Base-by-base conservation (phyloP, 2,113 vertebrate genomes). In the Dicentrarchus labrax region DNA sequence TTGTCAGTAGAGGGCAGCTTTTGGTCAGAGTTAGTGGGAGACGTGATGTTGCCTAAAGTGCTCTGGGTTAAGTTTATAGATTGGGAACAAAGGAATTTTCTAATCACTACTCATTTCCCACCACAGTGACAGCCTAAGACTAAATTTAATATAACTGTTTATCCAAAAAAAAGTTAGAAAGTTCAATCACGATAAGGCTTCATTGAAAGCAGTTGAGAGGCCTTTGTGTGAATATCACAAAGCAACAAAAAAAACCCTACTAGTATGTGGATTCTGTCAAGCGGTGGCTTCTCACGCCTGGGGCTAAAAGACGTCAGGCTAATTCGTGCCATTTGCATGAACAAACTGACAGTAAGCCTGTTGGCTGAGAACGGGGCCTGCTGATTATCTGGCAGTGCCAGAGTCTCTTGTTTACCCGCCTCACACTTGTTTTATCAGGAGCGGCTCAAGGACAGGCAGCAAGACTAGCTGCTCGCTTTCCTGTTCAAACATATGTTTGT, bases 401-500 rank as follows among this genome's bases (percentile, higher is more conserved):
- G 56, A 72, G 67, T 71, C 79, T 64, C 80, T 57, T 86, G 82
- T 93, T 90, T 88, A 80, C 76, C 72, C 53, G 50, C 39, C 24
- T 69, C 45, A 10, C 16, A 47, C 74, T 74, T 80, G 76, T 83
- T 79, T 94, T 86, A 90, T 91, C 88, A 86, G 80, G 41, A 90
- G 78, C 21, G 17, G 72, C 74, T 87, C 74, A 88, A 90, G 91
- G 89, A 65, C 90, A 60, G 60, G 45, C 60, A 17, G 69, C 47
- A 8, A 69, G 69, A 71, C 77, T 6, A 83, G 24, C 56, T 39
- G 80, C 76, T 76, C 2, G 48, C 65, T 80, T 89, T 86, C 84
- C 83, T 89, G 83, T 84, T 88, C 80, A 88, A 88, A 89, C 85
- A 86, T 45, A 71, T 45, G 80, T 70, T 82, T 72, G 75, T 71